These are phyloP conservation scores for Myrmecobius fasciatus DNA, from an alignment of 2,113 vertebrate species.

Conservation along the genomic window DNA sequence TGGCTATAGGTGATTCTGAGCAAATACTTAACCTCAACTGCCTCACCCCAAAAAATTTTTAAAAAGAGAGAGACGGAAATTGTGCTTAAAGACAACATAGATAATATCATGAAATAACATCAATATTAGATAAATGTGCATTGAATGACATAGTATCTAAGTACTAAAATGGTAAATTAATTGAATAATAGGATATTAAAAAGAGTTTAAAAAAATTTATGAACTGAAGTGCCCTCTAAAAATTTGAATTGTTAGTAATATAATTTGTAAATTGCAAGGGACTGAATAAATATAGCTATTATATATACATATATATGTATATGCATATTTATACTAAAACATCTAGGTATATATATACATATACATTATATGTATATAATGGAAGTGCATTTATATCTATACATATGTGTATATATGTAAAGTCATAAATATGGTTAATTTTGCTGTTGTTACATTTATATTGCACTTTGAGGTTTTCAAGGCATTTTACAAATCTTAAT, in stretches of 20 bases:
- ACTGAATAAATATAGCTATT: neutral
- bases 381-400: neutral
- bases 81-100: neutral
- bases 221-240: too few relatives aligned
- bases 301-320: neutral
- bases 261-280: too few relatives aligned
- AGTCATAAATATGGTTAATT: neutral
- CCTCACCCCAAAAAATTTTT: too few relatives aligned
- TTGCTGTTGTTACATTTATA: neutral
- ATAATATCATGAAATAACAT: neutral
- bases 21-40: too few relatives aligned
- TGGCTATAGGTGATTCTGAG: too few relatives aligned
- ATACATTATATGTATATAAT: neutral
- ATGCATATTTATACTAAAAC: neutral
- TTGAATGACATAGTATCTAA: neutral
- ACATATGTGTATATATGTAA: neutral
- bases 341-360: neutral
- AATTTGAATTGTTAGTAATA: too few relatives aligned
- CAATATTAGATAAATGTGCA: neutral
- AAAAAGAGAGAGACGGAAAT: neutral
- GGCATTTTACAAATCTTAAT: neutral
- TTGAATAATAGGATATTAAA: neutral
- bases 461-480: neutral
- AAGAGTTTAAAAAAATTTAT: too few relatives aligned
- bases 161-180: neutral